phyloP scores from a whole-genome alignment of 2,888 invertebrate species.

The Resseliella maxima region DNA sequence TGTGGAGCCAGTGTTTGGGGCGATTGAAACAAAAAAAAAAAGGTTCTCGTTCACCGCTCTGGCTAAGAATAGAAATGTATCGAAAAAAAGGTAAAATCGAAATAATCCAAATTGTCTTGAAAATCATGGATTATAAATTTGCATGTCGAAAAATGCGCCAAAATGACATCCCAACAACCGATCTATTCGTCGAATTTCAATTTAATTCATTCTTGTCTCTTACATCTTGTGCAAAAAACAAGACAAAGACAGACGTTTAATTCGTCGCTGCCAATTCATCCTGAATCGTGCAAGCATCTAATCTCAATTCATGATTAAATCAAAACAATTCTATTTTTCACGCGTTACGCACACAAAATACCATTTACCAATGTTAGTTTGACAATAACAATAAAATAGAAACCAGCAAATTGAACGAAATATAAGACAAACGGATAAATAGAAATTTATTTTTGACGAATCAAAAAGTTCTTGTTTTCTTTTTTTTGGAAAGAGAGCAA shows the following conservation, averaged over 20 bases:
- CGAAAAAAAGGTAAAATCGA: not conserved
- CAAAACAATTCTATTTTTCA: constrained; percentile 48
- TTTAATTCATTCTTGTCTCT: not conserved
- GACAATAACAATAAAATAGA: constrained; percentile 39
- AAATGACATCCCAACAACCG: not conserved
- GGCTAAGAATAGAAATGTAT: not conserved
- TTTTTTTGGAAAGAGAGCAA: not conserved
- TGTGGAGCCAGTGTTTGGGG: not conserved
- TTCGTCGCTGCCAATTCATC: not conserved
- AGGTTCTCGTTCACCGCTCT: not conserved
- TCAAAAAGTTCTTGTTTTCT: not conserved
- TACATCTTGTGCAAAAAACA: not conserved
- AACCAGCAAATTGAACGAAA: constrained; percentile 5
- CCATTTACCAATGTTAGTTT: not conserved
- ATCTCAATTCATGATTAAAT: constrained; percentile 35
- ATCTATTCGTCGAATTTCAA: constrained; percentile 45
- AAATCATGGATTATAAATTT: constrained; percentile 27
- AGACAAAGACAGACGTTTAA: not conserved
- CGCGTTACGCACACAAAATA: not conserved
- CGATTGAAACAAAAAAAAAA: not conserved
- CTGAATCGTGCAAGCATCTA: not conserved
- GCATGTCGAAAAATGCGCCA: constrained; percentile 21
- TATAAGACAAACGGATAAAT: constrained; percentile 24
- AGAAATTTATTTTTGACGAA: constrained; percentile 12
- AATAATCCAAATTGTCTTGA: constrained; percentile 13